Percentiles rank a stretch among this genome's conserved stretches.
Conservation (phyloP, 2,888 invertebrate species). For the Vesta saturnalis region DNA sequence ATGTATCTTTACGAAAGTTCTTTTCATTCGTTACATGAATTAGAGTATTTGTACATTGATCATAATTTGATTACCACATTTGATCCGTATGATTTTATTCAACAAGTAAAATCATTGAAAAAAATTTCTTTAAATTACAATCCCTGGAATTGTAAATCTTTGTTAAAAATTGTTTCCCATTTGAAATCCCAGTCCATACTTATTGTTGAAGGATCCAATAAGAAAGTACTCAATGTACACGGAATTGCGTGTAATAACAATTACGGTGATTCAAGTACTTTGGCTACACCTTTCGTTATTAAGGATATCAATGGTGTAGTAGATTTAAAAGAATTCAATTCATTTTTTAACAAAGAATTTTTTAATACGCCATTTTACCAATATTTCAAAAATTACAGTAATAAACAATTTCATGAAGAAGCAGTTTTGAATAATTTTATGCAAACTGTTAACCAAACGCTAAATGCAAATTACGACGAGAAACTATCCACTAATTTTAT, state of each 20-base stretch:
- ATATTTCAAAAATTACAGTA: slow-evolving; percentile 14
- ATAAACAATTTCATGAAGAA: background rate
- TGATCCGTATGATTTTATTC: slow-evolving; percentile 14
- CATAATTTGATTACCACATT: slow-evolving; percentile 28
- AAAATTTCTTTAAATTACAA: slow-evolving; percentile 21
- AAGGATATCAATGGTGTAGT: background rate
- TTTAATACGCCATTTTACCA: slow-evolving; percentile 4
- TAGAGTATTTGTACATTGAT: slow-evolving; percentile 20
- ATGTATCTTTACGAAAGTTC: slow-evolving; percentile 14
- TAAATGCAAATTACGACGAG: too few relatives aligned
- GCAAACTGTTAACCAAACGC: background rate
- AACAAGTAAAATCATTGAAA: background rate
- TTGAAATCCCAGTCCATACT: background rate
- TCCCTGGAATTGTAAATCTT: slow-evolving; percentile 27
- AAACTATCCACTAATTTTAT: background rate
- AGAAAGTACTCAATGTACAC: background rate
- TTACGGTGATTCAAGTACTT: background rate
- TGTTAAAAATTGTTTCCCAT: slow-evolving; percentile 14
- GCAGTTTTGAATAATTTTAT: background rate
- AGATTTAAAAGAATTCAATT: background rate
- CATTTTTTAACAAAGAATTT: slow-evolving; percentile 12
- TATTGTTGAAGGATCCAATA: background rate
- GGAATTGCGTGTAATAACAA: slow-evolving; percentile 18
- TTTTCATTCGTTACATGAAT: slow-evolving; percentile 20
- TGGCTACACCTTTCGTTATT: background rate